Evolutionary conservation across 1,140 invertebrate genomes (phyloP), one percentile per base, ranked within the genome.

Genomic region (Atta colombica): DNA sequence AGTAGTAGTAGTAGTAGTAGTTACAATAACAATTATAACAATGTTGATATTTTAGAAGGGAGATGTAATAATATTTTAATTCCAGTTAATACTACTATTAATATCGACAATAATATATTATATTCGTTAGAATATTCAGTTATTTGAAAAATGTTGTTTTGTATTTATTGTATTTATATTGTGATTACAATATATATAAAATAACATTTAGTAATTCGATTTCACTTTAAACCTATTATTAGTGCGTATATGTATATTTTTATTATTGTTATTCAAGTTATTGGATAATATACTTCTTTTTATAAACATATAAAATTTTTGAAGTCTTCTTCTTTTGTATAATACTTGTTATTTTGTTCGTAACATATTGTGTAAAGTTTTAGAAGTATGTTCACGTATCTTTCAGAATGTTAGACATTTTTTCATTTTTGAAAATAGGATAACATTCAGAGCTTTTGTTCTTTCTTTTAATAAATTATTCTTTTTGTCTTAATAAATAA

Each of bases 241-340:
- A 55, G 8, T 28, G 4, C 5, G 28, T 53, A 21, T 55, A 14
- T 35, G 31, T 5, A 35, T 45, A 81, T 69, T 12, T 28, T 28
- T 71, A 81, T 7, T 71, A 58, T 71, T 28, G 49, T 72, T 90
- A 25, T 45, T 45, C 8, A 89, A 53, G 51, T 65, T 58, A 77
- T 85, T 68, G 63, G 8, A 87, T 61, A 81, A 61, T 75, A 45
- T 87, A 80, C 35, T 16, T 60, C 3, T 81, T 81, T 71, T 58
- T 8, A 28, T 39, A 3, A 25, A 21, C 35, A 8, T 5, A 28
- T 35, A 71, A 81, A 28, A 45, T 12, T 58, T 5, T 68, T 31
- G 25, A 35, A 49, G 0, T 49, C 14, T 45, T n/a, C 3, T n/a
- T 51, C 12, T 21, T 66, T 51, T 31, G 6, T 21, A 25, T 65